phyloP scores from a whole-genome alignment of 2,888 invertebrate genomes.

The Phaedon cochleariae region DNA sequence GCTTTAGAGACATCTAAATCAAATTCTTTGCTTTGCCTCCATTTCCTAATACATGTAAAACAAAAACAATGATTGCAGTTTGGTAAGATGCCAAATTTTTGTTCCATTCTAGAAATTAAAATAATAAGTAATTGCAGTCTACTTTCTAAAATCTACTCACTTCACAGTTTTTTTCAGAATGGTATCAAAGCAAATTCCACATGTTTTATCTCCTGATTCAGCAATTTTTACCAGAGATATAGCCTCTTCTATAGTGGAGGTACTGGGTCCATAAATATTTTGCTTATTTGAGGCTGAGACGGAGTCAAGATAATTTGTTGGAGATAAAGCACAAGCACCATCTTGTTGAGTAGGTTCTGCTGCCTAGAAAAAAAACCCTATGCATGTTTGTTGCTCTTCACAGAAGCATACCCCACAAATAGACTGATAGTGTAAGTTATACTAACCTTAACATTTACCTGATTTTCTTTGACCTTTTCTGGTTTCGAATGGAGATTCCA shows the following conservation, averaged over 20 bases:
- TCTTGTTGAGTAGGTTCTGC: conserved; percentile 5
- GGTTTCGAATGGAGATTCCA: conserved; percentile 39
- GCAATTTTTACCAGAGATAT: conserved; percentile 30
- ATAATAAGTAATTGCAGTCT: too few species aligned
- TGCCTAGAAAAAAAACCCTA: conserved; percentile 19
- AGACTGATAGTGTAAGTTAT: not conserved
- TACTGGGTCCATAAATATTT: conserved; percentile 35
- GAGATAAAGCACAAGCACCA: conserved; percentile 36
- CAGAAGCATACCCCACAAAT: not conserved
- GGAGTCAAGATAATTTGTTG: conserved; percentile 15
- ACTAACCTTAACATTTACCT: not conserved
- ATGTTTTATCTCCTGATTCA: conserved; percentile 42
- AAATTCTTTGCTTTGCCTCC: conserved; percentile 48
- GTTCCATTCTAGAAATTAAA: conserved; percentile 29
- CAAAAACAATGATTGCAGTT: conserved; percentile 50
- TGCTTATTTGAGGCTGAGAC: conserved; percentile 7
- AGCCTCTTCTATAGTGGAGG: conserved; percentile 35
- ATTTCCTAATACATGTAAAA: conserved; percentile 47
- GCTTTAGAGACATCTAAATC: conserved; percentile 45
- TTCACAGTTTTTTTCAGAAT: conserved; percentile 39
- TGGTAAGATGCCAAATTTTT: conserved; percentile 47
- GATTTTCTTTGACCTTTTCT: conserved; percentile 16
- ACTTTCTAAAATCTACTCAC: conserved; percentile 9
- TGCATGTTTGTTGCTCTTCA: too few species aligned
- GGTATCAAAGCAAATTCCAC: conserved; percentile 48